Evolutionary conservation across 1,140 invertebrate species (phyloP).

Genomic region (Macrostomum lignano): DNA sequence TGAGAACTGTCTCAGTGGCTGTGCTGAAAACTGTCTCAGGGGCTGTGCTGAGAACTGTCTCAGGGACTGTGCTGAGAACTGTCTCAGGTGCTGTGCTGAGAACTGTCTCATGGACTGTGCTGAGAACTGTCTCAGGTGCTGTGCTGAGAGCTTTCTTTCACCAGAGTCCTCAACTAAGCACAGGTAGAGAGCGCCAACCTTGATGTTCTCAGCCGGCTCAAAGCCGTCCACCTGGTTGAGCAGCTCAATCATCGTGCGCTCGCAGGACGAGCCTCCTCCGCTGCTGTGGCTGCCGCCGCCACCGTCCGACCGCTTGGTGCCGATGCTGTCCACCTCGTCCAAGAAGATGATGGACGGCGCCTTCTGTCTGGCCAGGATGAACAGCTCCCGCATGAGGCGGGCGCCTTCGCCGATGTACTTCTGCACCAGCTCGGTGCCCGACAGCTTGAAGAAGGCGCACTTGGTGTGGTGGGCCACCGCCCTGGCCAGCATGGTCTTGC

Average conservation of each 20-base stretch:
- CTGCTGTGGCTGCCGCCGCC: constrained; percentile 12
- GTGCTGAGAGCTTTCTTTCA: too few species aligned
- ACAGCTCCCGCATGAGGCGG: constrained; percentile 10
- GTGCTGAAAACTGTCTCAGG: too few species aligned
- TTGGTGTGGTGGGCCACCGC: constrained; percentile 6
- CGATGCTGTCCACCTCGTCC: constrained; percentile 19
- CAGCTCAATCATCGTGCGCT: constrained; percentile 17
- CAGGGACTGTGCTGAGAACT: too few species aligned
- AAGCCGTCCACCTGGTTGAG: constrained; percentile 34
- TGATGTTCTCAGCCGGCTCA: background rate
- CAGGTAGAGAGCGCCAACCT: too few species aligned
- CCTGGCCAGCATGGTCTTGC: too few species aligned
- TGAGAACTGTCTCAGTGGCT: too few species aligned
- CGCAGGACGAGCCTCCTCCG: constrained; percentile 10
- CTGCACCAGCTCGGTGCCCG: constrained; percentile 13
- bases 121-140: too few species aligned
- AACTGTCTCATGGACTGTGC: too few species aligned
- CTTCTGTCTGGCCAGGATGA: constrained; percentile 12
- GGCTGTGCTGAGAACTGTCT: too few species aligned
- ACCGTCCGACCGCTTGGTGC: constrained; percentile 15
- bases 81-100: too few species aligned
- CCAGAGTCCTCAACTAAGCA: too few species aligned
- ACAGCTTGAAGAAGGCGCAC: constrained; percentile 28
- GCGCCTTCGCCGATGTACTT: constrained; percentile 12
- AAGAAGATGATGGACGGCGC: constrained; percentile 19